Percentiles rank a stretch among this genome's conserved stretches.
These are phyloP conservation scores for Drosophila lowei DNA, from an alignment of 1,140 invertebrate genomes.

Conservation along the genomic window DNA sequence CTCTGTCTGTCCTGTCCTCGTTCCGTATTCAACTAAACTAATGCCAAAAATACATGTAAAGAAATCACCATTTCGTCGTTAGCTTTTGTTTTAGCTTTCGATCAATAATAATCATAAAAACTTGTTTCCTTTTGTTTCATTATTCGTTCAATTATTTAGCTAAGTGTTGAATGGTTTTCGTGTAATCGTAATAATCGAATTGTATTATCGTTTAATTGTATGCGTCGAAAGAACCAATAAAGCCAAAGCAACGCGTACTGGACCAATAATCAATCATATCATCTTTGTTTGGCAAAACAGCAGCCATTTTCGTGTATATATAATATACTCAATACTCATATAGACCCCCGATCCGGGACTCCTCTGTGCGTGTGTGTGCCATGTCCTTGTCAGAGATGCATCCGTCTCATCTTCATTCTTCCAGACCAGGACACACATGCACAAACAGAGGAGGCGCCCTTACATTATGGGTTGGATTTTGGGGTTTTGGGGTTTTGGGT, in stretches of 20 bases:
- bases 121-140: slow-evolving; percentile 8
- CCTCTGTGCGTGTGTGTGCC: background rate
- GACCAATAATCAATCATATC: slow-evolving; percentile 39
- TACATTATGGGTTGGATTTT: too few species aligned
- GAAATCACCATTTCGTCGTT: slow-evolving; percentile 63
- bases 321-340: slow-evolving; percentile 24
- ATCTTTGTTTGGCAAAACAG: slow-evolving; percentile 36
- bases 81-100: slow-evolving; percentile 17
- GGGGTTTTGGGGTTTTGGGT: background rate
- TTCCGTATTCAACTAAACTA: slow-evolving; percentile 23
- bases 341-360: slow-evolving; percentile 1
- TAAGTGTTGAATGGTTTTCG: slow-evolving; percentile 27
- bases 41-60: slow-evolving; percentile 62
- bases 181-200: slow-evolving; percentile 20
- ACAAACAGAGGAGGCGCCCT: background rate
- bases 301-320: slow-evolving; percentile 36
- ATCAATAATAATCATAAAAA: slow-evolving; percentile 44
- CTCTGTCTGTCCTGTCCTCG: slow-evolving; percentile 11
- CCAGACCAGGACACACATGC: background rate
- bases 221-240: slow-evolving; percentile 62
- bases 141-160: slow-evolving; percentile 38
- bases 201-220: slow-evolving; percentile 27
- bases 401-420: background rate
- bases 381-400: slow-evolving; percentile 3
- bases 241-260: slow-evolving; percentile 72